Base-by-base conservation (phyloP, 2,797 vertebrate genomes). In the Phaenicophaeus curvirostris region DNA sequence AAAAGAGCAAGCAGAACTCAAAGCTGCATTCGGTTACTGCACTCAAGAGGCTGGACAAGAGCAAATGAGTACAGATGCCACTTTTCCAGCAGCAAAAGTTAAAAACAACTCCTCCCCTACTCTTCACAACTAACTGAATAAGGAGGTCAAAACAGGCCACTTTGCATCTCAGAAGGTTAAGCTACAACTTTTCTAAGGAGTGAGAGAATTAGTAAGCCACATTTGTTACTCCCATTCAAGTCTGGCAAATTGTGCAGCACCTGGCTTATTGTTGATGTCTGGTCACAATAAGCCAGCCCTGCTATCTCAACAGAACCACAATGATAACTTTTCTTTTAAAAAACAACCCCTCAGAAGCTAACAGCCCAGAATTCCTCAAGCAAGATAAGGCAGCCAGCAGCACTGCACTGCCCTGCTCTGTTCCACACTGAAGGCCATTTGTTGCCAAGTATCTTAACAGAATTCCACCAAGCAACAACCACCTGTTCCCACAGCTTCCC, bases 401-500 rank as follows among this genome's bases (percentile, higher is more conserved):
- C 62, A 95, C 62, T 9, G 59, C 72, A 53, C 61, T 35, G 16
- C 78, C 85, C 86, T 61, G 33, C n/a, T 13, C 89, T 46, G 16
- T 57, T 78, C 76, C 58, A 55, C 51, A 13, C 35, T 86, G 51
- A 23, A 78, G 41, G 71, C 51, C 73, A 75, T 78, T 94, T 91
- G 76, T 35, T 89, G 79, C 23, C 39, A 76, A 87, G 48, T 57
- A 76, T 44, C 85, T 86, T 75, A 86, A 81, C 12, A 85, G 62
- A 82, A 91, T 95, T 78, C 44, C 83, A 90, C 73, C 81, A 66
- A 95, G 50, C 79, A 62, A 20, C 4, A 35, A 55, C 87, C 91
- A 95, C 87, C 89, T 93, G 94, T 85, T 96, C 87, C 89, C 93
- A 94, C 82, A 90, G 85, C 89, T 50, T 81, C 8, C 55, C 84